Evolutionary conservation across 2,888 invertebrate genomes (phyloP), one percentile per base, ranked within the genome.

Genomic region (Macrophya annulata): DNA sequence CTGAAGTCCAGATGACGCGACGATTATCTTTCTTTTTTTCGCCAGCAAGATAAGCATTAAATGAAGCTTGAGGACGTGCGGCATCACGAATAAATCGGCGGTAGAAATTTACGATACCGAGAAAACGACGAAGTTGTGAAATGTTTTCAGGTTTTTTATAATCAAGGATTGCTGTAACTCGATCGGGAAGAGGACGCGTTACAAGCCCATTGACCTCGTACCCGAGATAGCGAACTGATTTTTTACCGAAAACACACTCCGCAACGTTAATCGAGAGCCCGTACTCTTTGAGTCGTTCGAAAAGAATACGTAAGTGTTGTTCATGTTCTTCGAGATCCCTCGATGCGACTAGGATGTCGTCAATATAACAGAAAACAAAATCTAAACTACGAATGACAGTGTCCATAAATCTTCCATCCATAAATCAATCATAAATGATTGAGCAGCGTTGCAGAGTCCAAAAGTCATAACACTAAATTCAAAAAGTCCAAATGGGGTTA

Each of bases 401-500:
- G 59, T 90, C 86, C 68, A 91, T 89, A 55, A 89, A 88, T 37
- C 90, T 84, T 65, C 90, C n/a, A n/a, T n/a, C n/a, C n/a, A n/a
- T n/a, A n/a, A n/a, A n/a, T n/a, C n/a, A n/a, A n/a, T n/a, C n/a
- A n/a, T 90, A 79, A 90, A 91, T 0, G 89, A 89, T 37, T 88
- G 88, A 12, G 87, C 87, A 0, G 90, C 88, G 71, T 90, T 90
- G 0, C 87, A 77, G 1, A 91, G 85, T 12, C 90, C 90, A 48
- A 89, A 90, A 2, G 89, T 86, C 91, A 90, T 91, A 1, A 81
- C 62, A 0, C 51, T 17, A 59, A 86, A 90, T 86, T 91, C 90
- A 59, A 88, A 90, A 1, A 89, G 85, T 5, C 90, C 89, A 77
- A 89, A 89, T 3, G 90, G 89, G 4, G 89, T 91, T 9, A 85